Conservation (phyloP, 2,797 vertebrate species). For the Toxotes lorentzi region DNA sequence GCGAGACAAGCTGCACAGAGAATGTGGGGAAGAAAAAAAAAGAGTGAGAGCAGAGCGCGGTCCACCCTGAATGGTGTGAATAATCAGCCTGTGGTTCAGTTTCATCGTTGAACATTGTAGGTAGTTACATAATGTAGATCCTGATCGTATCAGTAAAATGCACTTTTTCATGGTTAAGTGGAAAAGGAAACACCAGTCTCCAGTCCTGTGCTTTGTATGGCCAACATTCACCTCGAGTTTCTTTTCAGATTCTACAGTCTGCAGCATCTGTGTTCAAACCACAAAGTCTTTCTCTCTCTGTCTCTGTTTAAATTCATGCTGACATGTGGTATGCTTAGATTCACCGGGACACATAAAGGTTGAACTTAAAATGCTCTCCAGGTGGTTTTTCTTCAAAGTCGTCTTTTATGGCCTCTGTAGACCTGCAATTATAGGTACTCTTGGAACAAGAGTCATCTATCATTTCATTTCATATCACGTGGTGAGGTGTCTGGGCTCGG, state of each 20-base stretch:
- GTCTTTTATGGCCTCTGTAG: constrained; percentile 20
- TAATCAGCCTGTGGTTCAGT: too few relatives aligned
- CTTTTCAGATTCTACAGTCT: constrained; percentile 8
- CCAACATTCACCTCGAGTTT: too few relatives aligned
- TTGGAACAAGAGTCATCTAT: constrained; percentile 8
- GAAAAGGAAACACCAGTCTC: too few relatives aligned
- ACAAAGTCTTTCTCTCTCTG: background rate
- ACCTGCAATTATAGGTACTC: constrained; percentile 28
- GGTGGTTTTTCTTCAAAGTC: constrained; percentile 39
- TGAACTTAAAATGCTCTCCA: constrained; percentile 36
- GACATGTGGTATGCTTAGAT: background rate
- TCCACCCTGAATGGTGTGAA: too few relatives aligned
- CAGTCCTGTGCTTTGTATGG: too few relatives aligned
- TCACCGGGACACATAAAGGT: constrained; percentile 24
- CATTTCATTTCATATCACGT: constrained; percentile 4
- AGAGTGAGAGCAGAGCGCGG: too few relatives aligned
- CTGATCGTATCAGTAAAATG: too few relatives aligned
- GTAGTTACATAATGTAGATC: too few relatives aligned
- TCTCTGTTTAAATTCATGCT: constrained; percentile 21
- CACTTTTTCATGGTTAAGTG: too few relatives aligned
- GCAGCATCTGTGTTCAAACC: background rate
- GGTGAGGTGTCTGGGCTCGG: constrained; percentile 6
- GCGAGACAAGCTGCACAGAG: too few relatives aligned
- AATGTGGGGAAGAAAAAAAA: too few relatives aligned
- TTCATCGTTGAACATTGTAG: too few relatives aligned